These are phyloP conservation scores for Anguilla marmorata DNA, from an alignment of 2,797 vertebrate genomes.

Conservation along the genomic window DNA sequence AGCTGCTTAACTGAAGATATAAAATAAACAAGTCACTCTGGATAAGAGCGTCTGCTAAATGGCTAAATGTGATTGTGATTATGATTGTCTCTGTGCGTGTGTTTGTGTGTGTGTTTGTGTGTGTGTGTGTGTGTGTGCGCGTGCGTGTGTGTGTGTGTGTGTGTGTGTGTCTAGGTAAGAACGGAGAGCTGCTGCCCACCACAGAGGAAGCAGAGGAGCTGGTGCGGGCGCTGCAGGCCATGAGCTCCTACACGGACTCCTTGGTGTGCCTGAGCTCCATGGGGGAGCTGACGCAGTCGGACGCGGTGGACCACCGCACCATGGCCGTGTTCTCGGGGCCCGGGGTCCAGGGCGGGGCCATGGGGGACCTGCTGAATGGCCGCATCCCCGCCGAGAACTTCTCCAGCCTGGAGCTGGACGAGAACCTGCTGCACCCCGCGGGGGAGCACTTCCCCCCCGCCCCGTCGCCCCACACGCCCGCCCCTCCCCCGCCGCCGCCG, in stretches of 20 bases:
- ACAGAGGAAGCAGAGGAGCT: conserved; percentile 98
- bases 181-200: conserved; percentile 94
- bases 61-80: not conserved
- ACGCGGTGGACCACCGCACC: conserved; percentile 86
- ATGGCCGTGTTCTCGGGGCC: conserved; percentile 87
- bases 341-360: conserved; percentile 79
- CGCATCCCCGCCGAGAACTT: conserved; percentile 92
- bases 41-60: no score
- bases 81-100: conserved; percentile 18
- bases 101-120: conserved; percentile 45
- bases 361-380: conserved; percentile 92
- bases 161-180: conserved; percentile 81
- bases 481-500: conserved; percentile 57
- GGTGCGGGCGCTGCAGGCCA: conserved; percentile 94
- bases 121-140: conserved; percentile 38
- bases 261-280: conserved; percentile 97
- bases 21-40: no score
- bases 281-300: conserved; percentile 86
- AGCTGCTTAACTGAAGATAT: no score
- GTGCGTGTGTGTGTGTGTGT: not conserved
- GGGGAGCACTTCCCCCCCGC: conserved; percentile 85
- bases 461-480: conserved; percentile 77
- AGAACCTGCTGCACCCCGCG: conserved; percentile 90
- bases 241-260: conserved; percentile 86
- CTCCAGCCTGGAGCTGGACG: conserved; percentile 92